Base-by-base conservation (phyloP, 2,797 vertebrate genomes). In the Sciurus carolinensis region DNA sequence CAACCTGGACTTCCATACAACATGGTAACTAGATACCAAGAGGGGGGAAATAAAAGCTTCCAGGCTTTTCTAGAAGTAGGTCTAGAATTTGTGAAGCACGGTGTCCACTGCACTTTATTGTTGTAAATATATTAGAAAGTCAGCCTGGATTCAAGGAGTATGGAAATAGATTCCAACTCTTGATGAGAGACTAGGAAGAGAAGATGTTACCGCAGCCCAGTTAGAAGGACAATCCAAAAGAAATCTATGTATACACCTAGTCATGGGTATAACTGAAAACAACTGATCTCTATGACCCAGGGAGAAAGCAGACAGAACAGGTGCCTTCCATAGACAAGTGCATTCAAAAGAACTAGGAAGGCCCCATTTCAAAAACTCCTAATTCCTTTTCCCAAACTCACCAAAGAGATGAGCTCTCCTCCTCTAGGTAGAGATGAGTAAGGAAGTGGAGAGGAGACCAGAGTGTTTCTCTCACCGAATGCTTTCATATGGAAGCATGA, bases 171-270 rank as follows among this genome's bases (percentile, higher is more conserved):
- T 33, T 80, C 44, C 24, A 73, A 2, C 13, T 57, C n/a, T 85
- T 79, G 39, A 64, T 67, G n/a, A 26, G 17, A 93, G 28, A 69
- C 66, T 18, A 64, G 30, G 17, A 81, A 90, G 62, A 83, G 62
- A 12, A 92, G 64, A n/a, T 42, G 30, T 13, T 44, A 4, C 30
- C 44, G 57, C 5, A 92, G 62, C n/a, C 26, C 24, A 10, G 62
- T 50, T 73, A n/a, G 4, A 4, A 7, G 20, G 11, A 17, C 42
- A 36, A 62, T 24, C 11, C 30, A 18, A 52, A 75, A 69, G 15
- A 36, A 14, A 81, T 1, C 50, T 62, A 20, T 62, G 59, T 11
- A 26, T 1, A 81, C 2, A 87, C 1, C 15, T 59, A 73, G 18
- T 86, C 6, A 13, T 81, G 30, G 52, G 20, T 22, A 39, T 14